Evolutionary conservation across 2,797 vertebrate species (phyloP), one percentile per base, ranked within the genome.

Genomic region (Labeo calbasu): DNA sequence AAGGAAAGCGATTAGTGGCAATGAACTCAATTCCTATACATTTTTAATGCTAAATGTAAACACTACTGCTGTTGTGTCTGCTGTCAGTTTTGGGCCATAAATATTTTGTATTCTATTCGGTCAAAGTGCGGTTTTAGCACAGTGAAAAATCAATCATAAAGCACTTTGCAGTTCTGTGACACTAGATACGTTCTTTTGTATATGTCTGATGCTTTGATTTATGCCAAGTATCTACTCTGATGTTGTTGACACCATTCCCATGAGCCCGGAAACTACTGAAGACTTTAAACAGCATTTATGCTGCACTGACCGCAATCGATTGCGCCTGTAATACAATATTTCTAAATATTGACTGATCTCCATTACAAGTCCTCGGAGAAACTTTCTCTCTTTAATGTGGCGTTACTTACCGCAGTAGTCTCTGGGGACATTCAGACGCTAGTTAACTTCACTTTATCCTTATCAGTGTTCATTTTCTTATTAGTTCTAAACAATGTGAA

Each of bases 261-360:
- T 21, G 23, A 61, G 81, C 55, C 68, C 17, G 17, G 83, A 76
- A 81, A 79, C 81, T 14, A 21, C 75, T 61, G 51, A 68, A 50
- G 80, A 83, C 75, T 86, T 80, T 83, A 61, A 63, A 77, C 66
- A 51, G 50, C 55, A 65, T 81, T 75, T 40, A 4, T 21, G 48
- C 82, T 65, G 59, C 55, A 15, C 36, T 23, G 78, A 76, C 84
- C 72, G 15, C 70, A 78, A 76, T 82, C 53, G 65, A 84, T 81
- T 57, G 36, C 68, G 13, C 61, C 76, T 88, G 78, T 80, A 88
- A 90, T 75, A 88, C 89, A 87, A 80, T 71, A 84, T 81, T 79
- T 68, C 71, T 92, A 86, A 92, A 92, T 92, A 90, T 86, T 89
- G 85, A 91, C 91, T 92, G 88, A 90, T 89, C 77, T 80, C 81